Conservation (phyloP, 2,797 vertebrate genomes). For the Sebastes kiyomatsui region DNA sequence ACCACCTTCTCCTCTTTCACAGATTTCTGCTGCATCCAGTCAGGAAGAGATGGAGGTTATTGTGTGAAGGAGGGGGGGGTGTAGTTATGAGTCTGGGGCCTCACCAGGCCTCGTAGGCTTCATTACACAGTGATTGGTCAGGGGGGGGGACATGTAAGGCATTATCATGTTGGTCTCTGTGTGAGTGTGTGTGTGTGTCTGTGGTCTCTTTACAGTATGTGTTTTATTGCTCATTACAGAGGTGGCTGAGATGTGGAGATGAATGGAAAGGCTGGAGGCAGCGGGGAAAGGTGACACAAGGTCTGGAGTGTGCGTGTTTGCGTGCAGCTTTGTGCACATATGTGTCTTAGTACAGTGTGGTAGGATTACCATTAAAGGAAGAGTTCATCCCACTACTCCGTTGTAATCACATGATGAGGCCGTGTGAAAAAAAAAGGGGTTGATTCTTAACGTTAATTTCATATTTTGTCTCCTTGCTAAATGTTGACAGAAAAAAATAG, state of each 20-base stretch:
- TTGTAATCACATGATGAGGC: not conserved
- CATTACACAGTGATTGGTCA: constrained; percentile 42
- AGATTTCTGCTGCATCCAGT: constrained; percentile 60
- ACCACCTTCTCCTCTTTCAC: constrained; percentile 80
- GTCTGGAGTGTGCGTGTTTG: not conserved
- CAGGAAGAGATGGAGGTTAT: constrained; percentile 44
- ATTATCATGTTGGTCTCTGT: constrained; percentile 41
- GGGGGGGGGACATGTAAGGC: constrained; percentile 7
- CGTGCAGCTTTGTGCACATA: not conserved
- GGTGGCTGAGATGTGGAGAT: constrained; percentile 79
- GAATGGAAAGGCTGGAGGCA: constrained; percentile 63
- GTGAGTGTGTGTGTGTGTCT: constrained; percentile 37
- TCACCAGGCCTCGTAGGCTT: constrained; percentile 50
- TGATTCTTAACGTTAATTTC: not conserved
- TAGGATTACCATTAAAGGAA: not conserved
- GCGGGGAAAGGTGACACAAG: constrained; percentile 30
- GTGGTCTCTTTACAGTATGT: constrained; percentile 59
- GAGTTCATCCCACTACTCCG: not conserved
- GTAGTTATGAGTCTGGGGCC: constrained; percentile 34
- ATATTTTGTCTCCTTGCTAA: not conserved
- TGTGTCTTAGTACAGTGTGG: not conserved
- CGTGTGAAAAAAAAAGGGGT: not conserved
- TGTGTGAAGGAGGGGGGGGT: constrained; percentile 3
- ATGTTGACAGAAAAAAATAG: not conserved
- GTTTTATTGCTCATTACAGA: constrained; percentile 83